phyloP scores from a whole-genome alignment of 2,113 vertebrate genomes.

The Ariopsis seemanni region DNA sequence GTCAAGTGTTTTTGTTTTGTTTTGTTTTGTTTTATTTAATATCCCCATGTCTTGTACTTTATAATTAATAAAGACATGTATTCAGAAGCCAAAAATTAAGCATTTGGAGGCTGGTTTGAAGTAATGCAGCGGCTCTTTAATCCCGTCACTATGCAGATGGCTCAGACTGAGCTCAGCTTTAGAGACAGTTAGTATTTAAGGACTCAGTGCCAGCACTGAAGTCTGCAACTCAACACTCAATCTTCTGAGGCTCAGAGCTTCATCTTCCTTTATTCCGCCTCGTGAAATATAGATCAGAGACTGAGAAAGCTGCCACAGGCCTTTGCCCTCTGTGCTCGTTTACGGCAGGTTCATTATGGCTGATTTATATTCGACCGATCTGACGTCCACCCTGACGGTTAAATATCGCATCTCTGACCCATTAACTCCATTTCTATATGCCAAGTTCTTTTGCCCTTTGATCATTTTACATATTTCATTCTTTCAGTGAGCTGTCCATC shows the following conservation, averaged over 20 bases:
- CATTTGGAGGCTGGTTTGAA: neutral
- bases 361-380: slow-evolving; percentile 61
- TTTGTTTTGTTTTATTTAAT: neutral
- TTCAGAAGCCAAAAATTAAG: neutral
- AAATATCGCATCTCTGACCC: slow-evolving; percentile 24
- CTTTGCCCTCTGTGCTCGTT: slow-evolving; percentile 17
- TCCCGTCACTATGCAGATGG: neutral
- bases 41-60: neutral
- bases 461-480: slow-evolving; percentile 11
- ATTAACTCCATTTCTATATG: slow-evolving; percentile 22
- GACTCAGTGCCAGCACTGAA: neutral
- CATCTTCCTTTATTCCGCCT: slow-evolving; percentile 7
- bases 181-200: slow-evolving; percentile 1
- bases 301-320: neutral
- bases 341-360: slow-evolving; percentile 61
- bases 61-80: neutral
- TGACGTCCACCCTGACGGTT: slow-evolving; percentile 49
- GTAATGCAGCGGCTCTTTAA: neutral
- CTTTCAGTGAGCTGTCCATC: neutral
- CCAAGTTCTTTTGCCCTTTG: slow-evolving; percentile 21
- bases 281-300: slow-evolving; percentile 44
- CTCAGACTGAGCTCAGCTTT: slow-evolving; percentile 6
- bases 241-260: neutral
- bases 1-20: neutral
- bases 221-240: neutral